Evolutionary conservation across 2,113 vertebrate genomes (phyloP).

Genomic region (Chunga burmeisteri): DNA sequence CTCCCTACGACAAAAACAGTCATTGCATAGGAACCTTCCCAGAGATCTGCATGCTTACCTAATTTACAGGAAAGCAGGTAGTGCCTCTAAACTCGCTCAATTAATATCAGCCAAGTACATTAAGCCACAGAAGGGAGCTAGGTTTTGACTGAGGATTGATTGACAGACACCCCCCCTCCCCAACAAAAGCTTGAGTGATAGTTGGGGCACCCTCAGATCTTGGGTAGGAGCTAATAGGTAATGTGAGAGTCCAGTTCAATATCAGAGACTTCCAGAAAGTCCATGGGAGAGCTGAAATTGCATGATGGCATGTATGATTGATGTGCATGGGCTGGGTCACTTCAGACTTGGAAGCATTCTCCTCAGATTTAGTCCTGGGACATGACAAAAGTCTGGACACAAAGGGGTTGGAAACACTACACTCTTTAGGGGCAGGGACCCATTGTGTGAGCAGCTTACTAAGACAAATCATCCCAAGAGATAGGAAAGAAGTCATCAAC

Average conservation of each 20-base stretch:
- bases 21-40: not conserved
- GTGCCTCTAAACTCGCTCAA: not conserved
- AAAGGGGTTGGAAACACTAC: not conserved
- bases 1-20: conserved; percentile 75
- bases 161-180: not conserved
- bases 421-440: not conserved
- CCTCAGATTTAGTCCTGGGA: not conserved
- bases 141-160: not conserved
- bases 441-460: not conserved
- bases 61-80: not conserved
- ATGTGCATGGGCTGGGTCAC: not conserved
- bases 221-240: not conserved
- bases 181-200: not conserved
- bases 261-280: not conserved
- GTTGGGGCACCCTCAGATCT: not conserved
- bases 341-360: not conserved
- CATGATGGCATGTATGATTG: fast-evolving
- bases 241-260: not conserved
- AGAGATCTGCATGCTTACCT: not conserved
- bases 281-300: not conserved
- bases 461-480: not conserved
- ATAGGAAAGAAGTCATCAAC: not conserved
- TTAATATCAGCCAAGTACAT: not conserved
- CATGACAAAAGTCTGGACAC: not conserved
- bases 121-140: not conserved